Percentiles rank a stretch among this genome's conserved stretches.
phyloP scores from a whole-genome alignment of 2,797 vertebrate species.

The Phoebastria nigripes region DNA sequence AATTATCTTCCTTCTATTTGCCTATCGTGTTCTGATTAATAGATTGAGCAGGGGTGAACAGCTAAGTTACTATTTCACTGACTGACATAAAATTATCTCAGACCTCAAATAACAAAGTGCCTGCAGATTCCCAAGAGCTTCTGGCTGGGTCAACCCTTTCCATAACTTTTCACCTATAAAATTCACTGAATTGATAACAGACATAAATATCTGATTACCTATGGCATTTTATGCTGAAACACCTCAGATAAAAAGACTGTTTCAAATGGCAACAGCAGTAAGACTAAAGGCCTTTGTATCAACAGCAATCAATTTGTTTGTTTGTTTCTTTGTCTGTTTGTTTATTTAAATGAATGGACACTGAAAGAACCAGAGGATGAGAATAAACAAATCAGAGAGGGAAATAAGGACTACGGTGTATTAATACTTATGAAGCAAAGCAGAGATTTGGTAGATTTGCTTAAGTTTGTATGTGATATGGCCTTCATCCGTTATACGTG shows the following conservation, averaged over 20 bases:
- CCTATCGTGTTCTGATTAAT: background rate
- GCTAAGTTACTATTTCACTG: background rate
- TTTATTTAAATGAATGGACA: background rate
- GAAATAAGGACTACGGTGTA: background rate
- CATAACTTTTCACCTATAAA: background rate
- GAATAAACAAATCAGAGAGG: background rate
- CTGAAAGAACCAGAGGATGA: background rate
- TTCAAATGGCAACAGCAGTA: background rate
- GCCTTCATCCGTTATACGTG: fast-evolving
- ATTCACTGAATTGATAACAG: background rate
- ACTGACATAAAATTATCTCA: background rate
- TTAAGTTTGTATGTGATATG: background rate
- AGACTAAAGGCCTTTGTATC: background rate
- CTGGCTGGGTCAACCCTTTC: background rate
- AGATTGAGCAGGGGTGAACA: background rate
- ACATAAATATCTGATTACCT: background rate
- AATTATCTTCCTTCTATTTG: background rate
- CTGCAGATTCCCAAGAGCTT: background rate
- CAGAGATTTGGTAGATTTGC: background rate
- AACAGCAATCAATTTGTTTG: background rate
- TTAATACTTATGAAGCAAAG: background rate
- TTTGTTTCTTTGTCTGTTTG: background rate
- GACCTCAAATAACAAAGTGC: background rate
- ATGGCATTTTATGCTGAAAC: background rate
- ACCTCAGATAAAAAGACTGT: background rate